Conservation (phyloP, 2,888 invertebrate genomes). For the Nemotelus nigrinus region DNA sequence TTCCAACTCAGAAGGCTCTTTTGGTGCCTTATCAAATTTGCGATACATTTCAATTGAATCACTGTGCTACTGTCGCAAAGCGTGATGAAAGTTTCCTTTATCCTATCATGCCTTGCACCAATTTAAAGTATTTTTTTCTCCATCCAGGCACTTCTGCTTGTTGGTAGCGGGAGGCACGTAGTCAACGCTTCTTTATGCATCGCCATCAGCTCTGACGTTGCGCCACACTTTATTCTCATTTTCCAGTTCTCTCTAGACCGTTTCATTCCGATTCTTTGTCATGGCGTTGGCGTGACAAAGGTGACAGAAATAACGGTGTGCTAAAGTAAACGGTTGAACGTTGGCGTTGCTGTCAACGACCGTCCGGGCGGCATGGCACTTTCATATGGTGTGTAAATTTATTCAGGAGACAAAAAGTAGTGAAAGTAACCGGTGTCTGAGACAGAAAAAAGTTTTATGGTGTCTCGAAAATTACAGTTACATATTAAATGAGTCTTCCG, state of each 20-base stretch:
- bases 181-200: neutral
- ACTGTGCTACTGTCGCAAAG: neutral
- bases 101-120: neutral
- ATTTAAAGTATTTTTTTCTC: neutral
- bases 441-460: too few relatives aligned
- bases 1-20: neutral
- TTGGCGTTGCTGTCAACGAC: neutral
- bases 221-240: too few relatives aligned
- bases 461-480: too few relatives aligned
- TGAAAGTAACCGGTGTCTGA: too few relatives aligned
- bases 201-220: neutral
- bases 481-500: too few relatives aligned
- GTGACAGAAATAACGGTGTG: neutral
- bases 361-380: neutral
- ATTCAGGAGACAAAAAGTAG: neutral
- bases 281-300: neutral
- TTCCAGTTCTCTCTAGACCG: too few relatives aligned
- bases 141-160: neutral
- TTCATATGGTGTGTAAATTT: neutral
- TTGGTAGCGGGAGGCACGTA: neutral
- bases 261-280: too few relatives aligned
- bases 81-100: constrained; percentile 3
- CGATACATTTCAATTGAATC: constrained; percentile 21
- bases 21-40: constrained; percentile 11
- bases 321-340: too few relatives aligned